Evolutionary conservation across 1,140 invertebrate genomes (phyloP).

Genomic region (Eumeta japonica): DNA sequence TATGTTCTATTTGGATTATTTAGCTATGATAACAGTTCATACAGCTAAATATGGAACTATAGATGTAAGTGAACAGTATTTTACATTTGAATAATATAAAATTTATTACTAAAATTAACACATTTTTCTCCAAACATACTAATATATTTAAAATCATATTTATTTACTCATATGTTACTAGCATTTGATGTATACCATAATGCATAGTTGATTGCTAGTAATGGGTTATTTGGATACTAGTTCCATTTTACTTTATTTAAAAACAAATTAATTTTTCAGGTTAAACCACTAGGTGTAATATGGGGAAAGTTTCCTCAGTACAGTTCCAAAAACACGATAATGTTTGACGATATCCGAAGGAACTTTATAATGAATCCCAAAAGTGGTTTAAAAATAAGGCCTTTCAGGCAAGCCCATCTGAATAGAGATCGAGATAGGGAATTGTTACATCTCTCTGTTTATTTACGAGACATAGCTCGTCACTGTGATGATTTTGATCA

Average conservation of each 20-base stretch:
- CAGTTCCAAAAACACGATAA: slow-evolving; percentile 89
- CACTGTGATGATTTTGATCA: slow-evolving; percentile 79
- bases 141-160: too few relatives aligned
- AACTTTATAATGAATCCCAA: slow-evolving; percentile 99
- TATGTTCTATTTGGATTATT: slow-evolving; percentile 85
- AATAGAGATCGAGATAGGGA: slow-evolving; percentile 85
- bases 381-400: slow-evolving; percentile 85
- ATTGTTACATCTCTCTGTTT: slow-evolving; percentile 78
- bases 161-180: too few relatives aligned
- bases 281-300: slow-evolving; percentile 94
- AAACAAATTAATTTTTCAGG: slow-evolving; percentile 66
- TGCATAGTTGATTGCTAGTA: too few relatives aligned
- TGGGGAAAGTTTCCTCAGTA: slow-evolving; percentile 94
- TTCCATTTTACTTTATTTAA: too few relatives aligned
- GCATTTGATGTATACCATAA: too few relatives aligned
- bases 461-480: slow-evolving; percentile 81
- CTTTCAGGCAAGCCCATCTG: slow-evolving; percentile 87
- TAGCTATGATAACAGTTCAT: slow-evolving; percentile 94
- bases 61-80: slow-evolving; percentile 63
- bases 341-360: slow-evolving; percentile 96
- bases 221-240: too few relatives aligned
- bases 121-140: too few relatives aligned
- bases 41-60: slow-evolving; percentile 85
- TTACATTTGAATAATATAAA: slow-evolving; percentile 7
- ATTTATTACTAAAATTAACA: too few relatives aligned